Base-by-base conservation (phyloP, 2,797 vertebrate genomes). In the Danio tinwini region DNA sequence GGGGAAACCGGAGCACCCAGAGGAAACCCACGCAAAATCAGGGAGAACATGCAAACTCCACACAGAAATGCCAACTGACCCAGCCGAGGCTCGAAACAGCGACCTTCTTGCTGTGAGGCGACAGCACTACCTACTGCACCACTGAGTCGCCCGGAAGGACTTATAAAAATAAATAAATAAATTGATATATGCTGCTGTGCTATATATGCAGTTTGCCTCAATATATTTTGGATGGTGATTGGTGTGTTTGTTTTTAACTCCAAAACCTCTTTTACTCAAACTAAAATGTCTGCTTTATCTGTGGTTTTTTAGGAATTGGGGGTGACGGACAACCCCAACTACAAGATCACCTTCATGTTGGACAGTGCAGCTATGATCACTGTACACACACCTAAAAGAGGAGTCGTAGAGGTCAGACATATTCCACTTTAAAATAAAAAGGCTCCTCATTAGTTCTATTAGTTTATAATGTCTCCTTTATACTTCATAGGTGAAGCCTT, bases 361-460 rank as follows among this genome's bases (percentile, higher is more conserved):
- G 98, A 99, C 91, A 99, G 97, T 78, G 97, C 95, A 76, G 98
- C 98, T 84, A 99, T 99, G 98, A 99, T 99, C 91, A 99, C 98
- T 0, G 98, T 99, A 12, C 98, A 99, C 88, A 99, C 97, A 2
- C 98, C 97, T 8, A 95, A 98, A 78, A 95, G 97, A 91, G 98
- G 98, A 53, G 93, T 99, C 0, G 98, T 99, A 86, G 98, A 99
- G 93, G 98, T 99, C 21, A 76, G 49, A 50, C 37, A n/a, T 9
- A 37, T 19, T 52, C 1, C 49, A 45, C 6, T 56, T 16, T 76
- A 13, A 52, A 52, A 52, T 52, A 52, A 12, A 10, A 10, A 11
- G 50, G 5, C n/a, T n/a, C n/a, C n/a, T n/a, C 49, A 50, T 50
- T 50, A 10, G n/a, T 29, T 16, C 5, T 10, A 8, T 62, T 37